These are phyloP conservation scores for Aphrocallistes beatrix DNA, from an alignment of 37 sponge, comb jelly and placozoan genomes.

Conservation along the genomic window DNA sequence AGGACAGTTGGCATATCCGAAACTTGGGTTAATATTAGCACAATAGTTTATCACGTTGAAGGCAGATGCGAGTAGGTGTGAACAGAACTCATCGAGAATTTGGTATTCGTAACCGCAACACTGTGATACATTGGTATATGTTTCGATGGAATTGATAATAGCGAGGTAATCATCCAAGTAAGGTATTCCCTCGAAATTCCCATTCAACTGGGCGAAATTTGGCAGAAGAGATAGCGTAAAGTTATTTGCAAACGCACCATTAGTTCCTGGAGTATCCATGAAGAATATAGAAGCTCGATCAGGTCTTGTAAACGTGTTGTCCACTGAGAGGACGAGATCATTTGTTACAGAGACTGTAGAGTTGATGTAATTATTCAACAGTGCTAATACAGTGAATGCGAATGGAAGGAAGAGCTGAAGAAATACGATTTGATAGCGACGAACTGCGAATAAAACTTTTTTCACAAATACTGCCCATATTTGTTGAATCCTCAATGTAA, in stretches of 20 bases:
- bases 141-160: not conserved
- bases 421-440: not conserved
- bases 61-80: not conserved
- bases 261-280: not conserved
- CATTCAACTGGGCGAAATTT: not conserved
- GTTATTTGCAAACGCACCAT: not conserved
- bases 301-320: not conserved
- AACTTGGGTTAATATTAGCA: not conserved
- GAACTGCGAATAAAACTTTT: not conserved
- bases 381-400: too few species aligned
- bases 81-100: conserved; percentile 59
- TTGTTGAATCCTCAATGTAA: not conserved
- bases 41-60: not conserved
- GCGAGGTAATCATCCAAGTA: not conserved
- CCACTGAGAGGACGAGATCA: too few species aligned
- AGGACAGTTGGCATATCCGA: conserved; percentile 28
- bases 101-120: conserved; percentile 51
- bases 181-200: not conserved
- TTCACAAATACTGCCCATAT: not conserved
- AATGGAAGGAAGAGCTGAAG: too few species aligned
- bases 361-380: too few species aligned
- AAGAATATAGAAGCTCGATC: not conserved
- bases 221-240: not conserved
- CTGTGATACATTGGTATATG: not conserved
- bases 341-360: too few species aligned